Conservation (phyloP, 35 echinoderm and acorn worm species). For the Lytechinus pictus region DNA sequence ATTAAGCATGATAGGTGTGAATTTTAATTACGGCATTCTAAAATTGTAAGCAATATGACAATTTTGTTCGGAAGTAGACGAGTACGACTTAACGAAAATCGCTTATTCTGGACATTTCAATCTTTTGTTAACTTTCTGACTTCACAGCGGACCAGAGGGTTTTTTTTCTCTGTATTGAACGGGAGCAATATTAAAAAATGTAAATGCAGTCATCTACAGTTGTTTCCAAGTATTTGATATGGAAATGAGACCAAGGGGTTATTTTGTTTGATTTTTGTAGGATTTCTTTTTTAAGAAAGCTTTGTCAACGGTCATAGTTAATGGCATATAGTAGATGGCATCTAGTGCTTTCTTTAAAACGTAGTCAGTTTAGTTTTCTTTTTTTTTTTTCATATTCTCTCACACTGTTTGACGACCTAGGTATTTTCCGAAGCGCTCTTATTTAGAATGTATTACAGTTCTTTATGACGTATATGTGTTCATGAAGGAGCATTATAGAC, state of each 20-base stretch:
- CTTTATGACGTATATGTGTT: neutral
- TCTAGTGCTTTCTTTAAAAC: neutral
- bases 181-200: neutral
- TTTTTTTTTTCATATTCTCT: neutral
- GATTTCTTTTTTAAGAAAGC: too few species aligned
- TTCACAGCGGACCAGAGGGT: neutral
- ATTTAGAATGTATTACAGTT: neutral
- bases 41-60: neutral
- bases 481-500: neutral
- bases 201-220: neutral
- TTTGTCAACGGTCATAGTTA: too few species aligned
- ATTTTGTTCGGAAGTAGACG: neutral
- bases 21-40: neutral
- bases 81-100: neutral
- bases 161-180: neutral
- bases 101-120: neutral
- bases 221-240: neutral
- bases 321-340: neutral
- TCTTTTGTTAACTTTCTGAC: neutral
- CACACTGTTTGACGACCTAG: neutral
- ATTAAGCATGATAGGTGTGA: neutral
- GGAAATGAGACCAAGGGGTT: neutral
- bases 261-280: too few species aligned
- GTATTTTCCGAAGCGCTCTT: conserved; percentile 39
- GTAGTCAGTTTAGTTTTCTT: neutral